phyloP scores from a whole-genome alignment of 2,797 vertebrate genomes.

The Aphelocoma californica region DNA sequence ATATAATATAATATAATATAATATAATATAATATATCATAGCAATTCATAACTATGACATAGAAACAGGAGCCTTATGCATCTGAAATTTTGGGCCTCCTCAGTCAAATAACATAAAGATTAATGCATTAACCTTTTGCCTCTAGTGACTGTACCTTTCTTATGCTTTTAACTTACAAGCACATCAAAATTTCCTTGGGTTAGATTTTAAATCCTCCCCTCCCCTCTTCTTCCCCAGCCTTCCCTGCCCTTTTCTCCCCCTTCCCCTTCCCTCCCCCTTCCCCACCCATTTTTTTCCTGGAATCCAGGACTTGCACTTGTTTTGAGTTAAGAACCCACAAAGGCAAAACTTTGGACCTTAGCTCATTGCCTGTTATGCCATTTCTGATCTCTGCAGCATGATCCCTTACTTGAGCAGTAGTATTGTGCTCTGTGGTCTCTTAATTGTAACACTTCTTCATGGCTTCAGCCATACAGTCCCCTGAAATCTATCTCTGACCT shows the following conservation, averaged over 20 bases:
- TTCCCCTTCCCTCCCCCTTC: no score
- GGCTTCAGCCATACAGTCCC: neutral
- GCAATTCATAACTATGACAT: neutral
- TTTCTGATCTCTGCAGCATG: neutral
- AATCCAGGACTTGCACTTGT: neutral
- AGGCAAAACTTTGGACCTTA: neutral
- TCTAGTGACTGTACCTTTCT: neutral
- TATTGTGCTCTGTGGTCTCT: neutral
- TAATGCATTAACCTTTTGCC: neutral
- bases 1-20: neutral
- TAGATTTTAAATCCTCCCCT: neutral
- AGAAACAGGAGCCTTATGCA: neutral
- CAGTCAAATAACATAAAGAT: neutral
- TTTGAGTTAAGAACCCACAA: neutral
- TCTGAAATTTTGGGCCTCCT: neutral
- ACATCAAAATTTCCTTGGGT: neutral
- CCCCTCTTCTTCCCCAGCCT: fast-evolving
- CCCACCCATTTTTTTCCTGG: neutral
- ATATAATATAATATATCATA: neutral
- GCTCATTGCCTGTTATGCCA: neutral
- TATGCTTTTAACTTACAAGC: neutral
- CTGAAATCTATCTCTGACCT: neutral
- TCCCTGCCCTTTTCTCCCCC: fast-evolving
- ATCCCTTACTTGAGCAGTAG: neutral
- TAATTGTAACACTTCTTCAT: neutral